Evolutionary conservation across 2,797 vertebrate species (phyloP), one percentile per base, ranked within the genome.

Genomic region (Anomalospiza imberbis): DNA sequence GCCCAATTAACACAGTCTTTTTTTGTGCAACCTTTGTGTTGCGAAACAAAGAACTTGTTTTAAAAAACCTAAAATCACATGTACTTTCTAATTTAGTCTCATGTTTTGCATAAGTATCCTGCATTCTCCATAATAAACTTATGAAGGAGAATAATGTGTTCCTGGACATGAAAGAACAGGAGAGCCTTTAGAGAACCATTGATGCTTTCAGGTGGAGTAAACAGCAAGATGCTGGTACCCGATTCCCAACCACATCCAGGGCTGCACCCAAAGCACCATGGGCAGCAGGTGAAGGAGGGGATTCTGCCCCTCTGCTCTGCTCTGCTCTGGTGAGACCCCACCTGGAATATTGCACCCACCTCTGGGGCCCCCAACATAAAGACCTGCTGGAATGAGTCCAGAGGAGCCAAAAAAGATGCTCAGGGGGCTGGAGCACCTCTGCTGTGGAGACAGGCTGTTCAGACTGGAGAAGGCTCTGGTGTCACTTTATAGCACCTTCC

Each of bases 21-120:
- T 92, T 91, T 72, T 3, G 63, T 66, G 31, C 34, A 92, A 55
- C 29, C 29, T 81, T 93, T 89, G 47, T 66, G n/a, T 73, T 82
- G 7, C 6, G 7, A 47, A 88, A 87, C 42, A 53, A 87, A 86
- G 45, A 61, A 47, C 18, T 65, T 44, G 17, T 40, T 83, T 88
- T 34, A 72, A 81, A 92, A 65, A 88, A 74, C 2, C 18, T 38
- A 50, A 45, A 31, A 29, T 60, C 50, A 38, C 31, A 15, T 11
- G 28, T 66, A 28, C n/a, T 70, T 90, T 78, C 45, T 86, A 78
- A 80, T 75, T 85, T 79, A 54, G 78, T 72, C 51, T 63, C 2
- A n/a, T 38, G 71, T 87, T 82, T 80, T 88, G 53, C 29, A 31
- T 48, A 88, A 70, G 29, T 89, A 50, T 85, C 71, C 65, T 86